Evolutionary conservation across 2,113 vertebrate species (phyloP).

Genomic region (Lampris incognitus): DNA sequence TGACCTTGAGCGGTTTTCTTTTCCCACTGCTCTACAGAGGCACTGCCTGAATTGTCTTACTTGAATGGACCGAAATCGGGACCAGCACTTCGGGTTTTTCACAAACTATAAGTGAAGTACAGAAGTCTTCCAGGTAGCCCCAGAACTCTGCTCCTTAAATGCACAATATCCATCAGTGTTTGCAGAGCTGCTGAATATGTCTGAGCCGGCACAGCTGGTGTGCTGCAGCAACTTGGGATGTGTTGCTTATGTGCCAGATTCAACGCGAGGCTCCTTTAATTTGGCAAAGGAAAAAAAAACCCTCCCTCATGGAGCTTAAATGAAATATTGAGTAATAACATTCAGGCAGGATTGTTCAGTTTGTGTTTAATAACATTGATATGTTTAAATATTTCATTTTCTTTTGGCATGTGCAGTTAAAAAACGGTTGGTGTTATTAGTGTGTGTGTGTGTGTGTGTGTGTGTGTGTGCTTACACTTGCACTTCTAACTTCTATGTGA

Average conservation of each 20-base stretch:
- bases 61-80: slow-evolving; percentile 5
- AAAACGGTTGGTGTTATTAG: slow-evolving; percentile 13
- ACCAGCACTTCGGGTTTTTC: not conserved
- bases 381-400: slow-evolving; percentile 24
- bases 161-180: slow-evolving; percentile 57
- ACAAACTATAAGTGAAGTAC: slow-evolving; percentile 5
- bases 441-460: slow-evolving; percentile 13
- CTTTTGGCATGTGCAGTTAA: slow-evolving; percentile 20
- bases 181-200: slow-evolving; percentile 54
- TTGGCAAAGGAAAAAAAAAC: slow-evolving; percentile 40
- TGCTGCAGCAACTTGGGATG: slow-evolving; percentile 53
- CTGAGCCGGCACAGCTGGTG: slow-evolving; percentile 64
- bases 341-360: slow-evolving; percentile 44
- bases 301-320: slow-evolving; percentile 29
- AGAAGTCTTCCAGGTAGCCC: slow-evolving; percentile 32
- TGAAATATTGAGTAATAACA: slow-evolving; percentile 70
- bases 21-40: not conserved
- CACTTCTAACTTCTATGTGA: too few relatives aligned
- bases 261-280: slow-evolving; percentile 56
- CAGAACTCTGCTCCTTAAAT: slow-evolving; percentile 22
- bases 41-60: slow-evolving; percentile 14
- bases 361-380: slow-evolving; percentile 34
- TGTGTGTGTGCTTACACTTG: slow-evolving; percentile 2
- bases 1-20: not conserved
- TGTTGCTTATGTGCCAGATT: slow-evolving; percentile 56